Percentiles rank a stretch among this genome's conserved stretches.
These are phyloP conservation scores for Sarcophaga subvicina DNA, from an alignment of 2,888 invertebrate genomes.

Conservation along the genomic window DNA sequence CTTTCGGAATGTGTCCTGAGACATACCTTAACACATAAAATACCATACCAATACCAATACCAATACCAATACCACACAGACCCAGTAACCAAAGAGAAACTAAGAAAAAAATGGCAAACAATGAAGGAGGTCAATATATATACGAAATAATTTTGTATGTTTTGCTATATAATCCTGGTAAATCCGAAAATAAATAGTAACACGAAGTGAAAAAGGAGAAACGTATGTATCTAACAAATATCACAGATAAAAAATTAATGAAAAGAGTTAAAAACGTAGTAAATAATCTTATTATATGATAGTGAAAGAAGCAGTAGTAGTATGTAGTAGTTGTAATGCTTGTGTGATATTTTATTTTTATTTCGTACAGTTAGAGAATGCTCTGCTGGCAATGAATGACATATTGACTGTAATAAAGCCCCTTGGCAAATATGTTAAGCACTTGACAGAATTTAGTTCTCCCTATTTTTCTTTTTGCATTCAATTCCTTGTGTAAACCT, in stretches of 20 bases:
- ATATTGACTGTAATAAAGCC: constrained; percentile 56
- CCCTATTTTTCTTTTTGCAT: constrained; percentile 6
- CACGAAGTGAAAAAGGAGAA: no score
- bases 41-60: no score
- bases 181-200: no score
- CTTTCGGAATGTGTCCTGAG: not conserved
- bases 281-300: no score
- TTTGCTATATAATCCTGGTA: no score
- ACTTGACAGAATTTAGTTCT: constrained; percentile 46
- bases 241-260: no score
- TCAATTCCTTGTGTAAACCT: not conserved
- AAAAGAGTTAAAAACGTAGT: no score
- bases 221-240: no score
- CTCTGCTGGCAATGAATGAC: constrained; percentile 28
- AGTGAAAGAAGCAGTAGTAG: not conserved
- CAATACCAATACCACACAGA: not conserved
- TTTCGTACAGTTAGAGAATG: not conserved
- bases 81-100: not conserved
- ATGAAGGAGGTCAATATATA: no score
- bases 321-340: not conserved
- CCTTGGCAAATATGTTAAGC: constrained; percentile 50
- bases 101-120: not conserved
- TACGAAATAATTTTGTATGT: no score
- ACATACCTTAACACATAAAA: not conserved
- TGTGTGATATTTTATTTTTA: not conserved